phyloP scores from a whole-genome alignment of 2,113 vertebrate species.

The Pterophyllum scalare region DNA sequence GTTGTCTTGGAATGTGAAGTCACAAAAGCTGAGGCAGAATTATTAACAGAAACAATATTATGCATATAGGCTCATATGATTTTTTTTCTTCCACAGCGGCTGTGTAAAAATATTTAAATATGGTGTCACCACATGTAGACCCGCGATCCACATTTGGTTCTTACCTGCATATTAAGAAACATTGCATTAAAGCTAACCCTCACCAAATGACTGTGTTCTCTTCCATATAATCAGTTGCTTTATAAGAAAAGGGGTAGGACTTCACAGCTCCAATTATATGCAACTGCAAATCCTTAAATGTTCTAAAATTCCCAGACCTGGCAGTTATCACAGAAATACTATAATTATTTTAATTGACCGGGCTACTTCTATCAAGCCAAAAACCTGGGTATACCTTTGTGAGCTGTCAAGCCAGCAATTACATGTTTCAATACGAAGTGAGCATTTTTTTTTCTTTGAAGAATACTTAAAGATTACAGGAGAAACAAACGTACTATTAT shows the following conservation, averaged over 20 bases:
- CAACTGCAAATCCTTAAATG: slow-evolving; percentile 75
- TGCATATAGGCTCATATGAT: not conserved
- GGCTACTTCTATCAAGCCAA: slow-evolving; percentile 68
- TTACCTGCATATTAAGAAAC: slow-evolving; percentile 53
- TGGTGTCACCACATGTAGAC: slow-evolving; percentile 11
- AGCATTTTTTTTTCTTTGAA: slow-evolving; percentile 72
- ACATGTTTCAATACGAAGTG: slow-evolving; percentile 59
- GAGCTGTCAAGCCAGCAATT: slow-evolving; percentile 68
- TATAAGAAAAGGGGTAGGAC: slow-evolving; percentile 67
- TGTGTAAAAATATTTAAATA: not conserved
- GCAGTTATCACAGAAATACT: slow-evolving; percentile 76
- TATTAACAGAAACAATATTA: slow-evolving; percentile 21
- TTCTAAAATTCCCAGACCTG: slow-evolving; percentile 68
- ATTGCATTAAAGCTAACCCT: slow-evolving; percentile 53
- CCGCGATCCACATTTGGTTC: slow-evolving; percentile 48
- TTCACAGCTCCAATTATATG: slow-evolving; percentile 71
- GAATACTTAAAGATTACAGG: slow-evolving; percentile 75
- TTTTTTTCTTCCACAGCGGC: not conserved
- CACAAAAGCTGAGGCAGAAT: slow-evolving; percentile 25
- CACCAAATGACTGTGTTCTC: slow-evolving; percentile 65
- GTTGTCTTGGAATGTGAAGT: slow-evolving; percentile 72
- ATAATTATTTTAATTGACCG: slow-evolving; percentile 77
- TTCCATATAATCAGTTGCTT: slow-evolving; percentile 67
- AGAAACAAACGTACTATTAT: slow-evolving; percentile 77
- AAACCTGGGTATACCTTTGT: slow-evolving; percentile 66